Evolutionary conservation across 92 coral and sea anemone species (phyloP), one percentile per base, ranked within the genome.

Genomic region (Epizoanthus stellaris): DNA sequence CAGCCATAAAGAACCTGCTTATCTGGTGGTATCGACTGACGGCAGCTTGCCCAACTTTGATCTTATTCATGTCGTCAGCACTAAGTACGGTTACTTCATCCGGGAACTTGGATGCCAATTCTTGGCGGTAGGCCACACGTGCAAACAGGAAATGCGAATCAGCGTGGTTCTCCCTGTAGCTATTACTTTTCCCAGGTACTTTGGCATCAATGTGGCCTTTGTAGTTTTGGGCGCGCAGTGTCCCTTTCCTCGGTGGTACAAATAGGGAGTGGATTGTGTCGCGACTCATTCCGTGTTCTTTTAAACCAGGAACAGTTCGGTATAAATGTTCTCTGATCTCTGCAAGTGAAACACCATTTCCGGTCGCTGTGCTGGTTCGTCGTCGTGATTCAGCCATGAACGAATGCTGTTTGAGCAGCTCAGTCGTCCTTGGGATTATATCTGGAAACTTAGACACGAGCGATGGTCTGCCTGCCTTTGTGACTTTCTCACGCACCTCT

Each of bases 171-270:
- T 80, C 75, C 15, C 85, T 70, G 25, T 65, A 80, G 5, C 15
- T 0, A 30, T 81, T 81, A 1, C 38, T 65, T 42, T 80, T 81
- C 16, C 75, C 54, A 16, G 75, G 19, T 0, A 81, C 85, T 67
- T 45, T 81, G 11, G 85, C 76, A 30, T 81, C 85, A 81, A 81
- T 58, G 34, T 39, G 65, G 17, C 85, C 76, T 66, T 81, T 81
- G 75, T 81, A 81, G 3, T 39, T 34, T 6, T 17, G 15, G 43
- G 61, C 38, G 4, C 64, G 6, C 17, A 57, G 21, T 60, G 63
- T 81, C 13, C 38, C 57, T 42, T 65, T 81, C 40, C 57, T 81
- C 5, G 76, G 85, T 15, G 85, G 75, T 23, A 67, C 76, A 81
- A 56, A 56, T 36, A 23, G 25, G 25, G 25, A 71, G 54, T 61